phyloP scores from a whole-genome alignment of 2,113 vertebrate species.

The Sylvietta virens region DNA sequence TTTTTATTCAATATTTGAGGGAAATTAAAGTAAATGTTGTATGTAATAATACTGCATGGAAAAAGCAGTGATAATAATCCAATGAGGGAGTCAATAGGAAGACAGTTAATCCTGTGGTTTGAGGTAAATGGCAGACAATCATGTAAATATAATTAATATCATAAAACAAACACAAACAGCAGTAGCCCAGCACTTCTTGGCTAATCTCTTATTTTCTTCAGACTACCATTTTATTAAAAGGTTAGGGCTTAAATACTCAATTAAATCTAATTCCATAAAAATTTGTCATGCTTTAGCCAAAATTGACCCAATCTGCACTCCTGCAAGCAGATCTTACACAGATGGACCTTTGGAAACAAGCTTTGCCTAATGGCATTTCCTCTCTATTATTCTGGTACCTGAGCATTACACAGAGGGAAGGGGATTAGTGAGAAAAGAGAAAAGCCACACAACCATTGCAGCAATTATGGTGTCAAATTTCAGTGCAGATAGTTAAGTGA shows the following conservation, averaged over 20 bases:
- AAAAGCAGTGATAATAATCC: constrained; percentile 35
- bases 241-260: neutral
- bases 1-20: constrained; percentile 25
- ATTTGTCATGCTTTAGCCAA: neutral
- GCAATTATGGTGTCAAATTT: neutral
- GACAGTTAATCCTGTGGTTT: constrained; percentile 15
- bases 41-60: constrained; percentile 1
- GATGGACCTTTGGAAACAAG: neutral
- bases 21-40: constrained; percentile 15
- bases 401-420: neutral
- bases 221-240: neutral
- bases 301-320: neutral
- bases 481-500: neutral
- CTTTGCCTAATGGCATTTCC: neutral
- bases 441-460: neutral
- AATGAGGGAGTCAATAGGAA: constrained; percentile 12
- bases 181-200: neutral
- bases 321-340: neutral
- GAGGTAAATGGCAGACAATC: constrained; percentile 40
- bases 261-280: neutral
- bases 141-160: constrained; percentile 1
- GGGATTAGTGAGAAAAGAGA: neutral
- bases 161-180: constrained; percentile 24
- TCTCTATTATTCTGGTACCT: neutral
- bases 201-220: neutral